Percentiles rank a stretch among this genome's conserved stretches.
Evolutionary conservation across 2,113 vertebrate species (phyloP).

Genomic region (Cromileptes altivelis): DNA sequence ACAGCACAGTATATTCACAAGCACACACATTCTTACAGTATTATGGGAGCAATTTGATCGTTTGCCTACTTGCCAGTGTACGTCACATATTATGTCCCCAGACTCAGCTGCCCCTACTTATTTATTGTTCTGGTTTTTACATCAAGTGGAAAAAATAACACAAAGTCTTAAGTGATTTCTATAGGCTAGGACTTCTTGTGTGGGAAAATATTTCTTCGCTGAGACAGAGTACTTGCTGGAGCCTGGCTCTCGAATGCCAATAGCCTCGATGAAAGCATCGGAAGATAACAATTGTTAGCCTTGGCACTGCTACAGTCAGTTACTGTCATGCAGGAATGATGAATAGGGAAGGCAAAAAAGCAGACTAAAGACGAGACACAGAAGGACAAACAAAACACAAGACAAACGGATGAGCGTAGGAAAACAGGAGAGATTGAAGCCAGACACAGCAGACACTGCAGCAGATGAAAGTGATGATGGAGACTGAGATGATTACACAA

Average conservation of each 20-base stretch:
- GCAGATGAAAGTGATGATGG: neutral
- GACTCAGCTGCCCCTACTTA: neutral
- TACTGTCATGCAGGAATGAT: conserved; percentile 4
- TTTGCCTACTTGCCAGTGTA: neutral
- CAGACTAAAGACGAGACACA: neutral
- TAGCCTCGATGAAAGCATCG: neutral
- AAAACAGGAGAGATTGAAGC: neutral
- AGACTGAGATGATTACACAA: neutral
- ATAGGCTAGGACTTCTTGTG: neutral
- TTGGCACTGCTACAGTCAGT: conserved; percentile 1
- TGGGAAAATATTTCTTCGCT: conserved; percentile 32
- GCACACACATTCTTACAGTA: conserved; percentile 8
- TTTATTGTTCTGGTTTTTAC: conserved; percentile 9
- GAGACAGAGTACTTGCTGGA: neutral
- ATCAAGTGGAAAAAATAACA: conserved; percentile 24
- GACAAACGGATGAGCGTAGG: neutral
- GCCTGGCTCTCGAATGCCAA: neutral
- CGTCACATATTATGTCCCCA: neutral
- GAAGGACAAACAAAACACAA: conserved; percentile 2
- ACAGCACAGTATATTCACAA: conserved; percentile 4
- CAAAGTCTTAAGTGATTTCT: conserved; percentile 5
- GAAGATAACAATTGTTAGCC: conserved; percentile 20
- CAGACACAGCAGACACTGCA: neutral
- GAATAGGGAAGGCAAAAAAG: neutral
- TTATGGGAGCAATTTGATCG: conserved; percentile 3